These are phyloP conservation scores for Periophthalmus modestus DNA, from an alignment of 2,113 vertebrate genomes.

Conservation along the genomic window DNA sequence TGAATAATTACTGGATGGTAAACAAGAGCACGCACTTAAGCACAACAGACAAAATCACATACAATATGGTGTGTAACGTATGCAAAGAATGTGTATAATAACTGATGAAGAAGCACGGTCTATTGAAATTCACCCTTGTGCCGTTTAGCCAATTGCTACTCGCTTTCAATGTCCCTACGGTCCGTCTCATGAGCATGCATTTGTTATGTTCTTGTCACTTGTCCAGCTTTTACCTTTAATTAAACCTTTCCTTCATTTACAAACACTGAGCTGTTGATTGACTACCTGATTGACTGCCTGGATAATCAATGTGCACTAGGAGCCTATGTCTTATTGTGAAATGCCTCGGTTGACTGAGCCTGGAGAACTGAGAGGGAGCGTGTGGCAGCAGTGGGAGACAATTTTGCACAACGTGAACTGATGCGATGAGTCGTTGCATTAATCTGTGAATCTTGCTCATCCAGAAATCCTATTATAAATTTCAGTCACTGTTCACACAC, in stretches of 20 bases:
- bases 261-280: slow-evolving; percentile 5
- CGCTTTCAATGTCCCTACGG: background rate
- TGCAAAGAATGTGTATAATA: background rate
- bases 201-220: background rate
- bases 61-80: background rate
- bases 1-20: background rate
- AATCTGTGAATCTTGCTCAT: slow-evolving; percentile 37
- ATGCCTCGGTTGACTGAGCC: slow-evolving; percentile 6
- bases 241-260: slow-evolving; percentile 8
- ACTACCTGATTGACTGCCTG: slow-evolving; percentile 17
- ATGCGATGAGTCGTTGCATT: slow-evolving; percentile 37
- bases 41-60: background rate
- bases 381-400: slow-evolving; percentile 12
- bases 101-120: background rate
- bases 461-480: slow-evolving; percentile 58
- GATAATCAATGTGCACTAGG: slow-evolving; percentile 13
- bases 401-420: slow-evolving; percentile 28
- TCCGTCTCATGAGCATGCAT: background rate
- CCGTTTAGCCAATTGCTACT: background rate
- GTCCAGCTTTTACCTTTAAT: background rate
- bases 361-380: slow-evolving; percentile 17
- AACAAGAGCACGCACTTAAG: background rate
- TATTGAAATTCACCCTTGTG: background rate
- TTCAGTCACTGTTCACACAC: background rate
- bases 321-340: background rate